A percentile compares a stretch with the other conserved stretches of the same genome.
phyloP scores from a whole-genome alignment of 2,113 vertebrate species.

The Fulmarus glacialis region DNA sequence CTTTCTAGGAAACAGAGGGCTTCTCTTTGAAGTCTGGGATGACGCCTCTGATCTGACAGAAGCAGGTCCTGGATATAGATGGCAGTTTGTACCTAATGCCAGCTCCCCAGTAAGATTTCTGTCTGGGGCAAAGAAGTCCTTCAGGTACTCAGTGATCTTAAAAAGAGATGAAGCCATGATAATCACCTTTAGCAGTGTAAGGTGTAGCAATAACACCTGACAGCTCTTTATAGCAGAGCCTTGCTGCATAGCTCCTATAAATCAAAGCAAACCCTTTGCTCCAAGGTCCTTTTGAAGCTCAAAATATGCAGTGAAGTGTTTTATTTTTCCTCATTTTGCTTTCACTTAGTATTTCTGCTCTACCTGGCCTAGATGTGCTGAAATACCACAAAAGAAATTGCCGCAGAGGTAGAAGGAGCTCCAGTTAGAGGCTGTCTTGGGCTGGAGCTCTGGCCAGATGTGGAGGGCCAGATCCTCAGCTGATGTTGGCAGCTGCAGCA shows the following conservation, averaged over 20 bases:
- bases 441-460: background rate
- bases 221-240: background rate
- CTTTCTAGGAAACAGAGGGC: slow-evolving; percentile 78
- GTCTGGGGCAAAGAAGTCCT: slow-evolving; percentile 55
- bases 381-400: background rate
- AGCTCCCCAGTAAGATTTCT: slow-evolving; percentile 69
- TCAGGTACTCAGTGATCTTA: slow-evolving; percentile 70
- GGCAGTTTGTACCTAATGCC: slow-evolving; percentile 73
- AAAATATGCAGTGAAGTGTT: background rate
- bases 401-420: background rate
- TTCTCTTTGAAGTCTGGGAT: slow-evolving; percentile 80
- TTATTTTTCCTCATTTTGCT: background rate
- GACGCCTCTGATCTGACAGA: slow-evolving; percentile 51
- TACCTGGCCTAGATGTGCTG: background rate
- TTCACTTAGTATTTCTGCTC: background rate
- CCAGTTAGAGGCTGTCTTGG: background rate
- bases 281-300: background rate
- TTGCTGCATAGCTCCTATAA: background rate
- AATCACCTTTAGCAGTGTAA: background rate
- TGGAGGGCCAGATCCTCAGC: background rate
- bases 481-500: background rate
- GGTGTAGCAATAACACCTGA: background rate
- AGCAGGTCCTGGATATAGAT: slow-evolving; percentile 64
- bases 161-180: background rate
- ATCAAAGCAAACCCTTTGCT: slow-evolving; percentile 41